phyloP scores from a whole-genome alignment of 2,113 vertebrate species.

The Elachura formosa region DNA sequence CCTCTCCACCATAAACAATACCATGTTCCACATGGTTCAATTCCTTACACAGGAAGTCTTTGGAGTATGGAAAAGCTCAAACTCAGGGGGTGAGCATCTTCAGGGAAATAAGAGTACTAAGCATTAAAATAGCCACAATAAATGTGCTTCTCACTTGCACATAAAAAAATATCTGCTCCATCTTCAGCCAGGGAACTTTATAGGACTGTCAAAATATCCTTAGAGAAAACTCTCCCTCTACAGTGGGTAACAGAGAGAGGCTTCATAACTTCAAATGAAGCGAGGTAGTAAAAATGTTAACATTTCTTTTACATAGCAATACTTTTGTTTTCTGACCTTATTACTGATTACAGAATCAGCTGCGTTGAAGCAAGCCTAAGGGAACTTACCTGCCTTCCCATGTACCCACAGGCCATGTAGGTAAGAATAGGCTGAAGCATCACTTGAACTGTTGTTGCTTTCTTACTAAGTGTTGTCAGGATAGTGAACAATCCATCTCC shows the following conservation, averaged over 20 bases:
- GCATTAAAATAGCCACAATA: background rate
- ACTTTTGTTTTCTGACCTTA: background rate
- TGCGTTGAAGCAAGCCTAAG: background rate
- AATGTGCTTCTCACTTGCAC: background rate
- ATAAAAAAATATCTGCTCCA: background rate
- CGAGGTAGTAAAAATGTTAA: background rate
- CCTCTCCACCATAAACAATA: background rate
- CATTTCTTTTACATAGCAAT: background rate
- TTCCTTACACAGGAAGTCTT: rapidly evolving
- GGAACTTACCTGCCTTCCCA: slow-evolving; percentile 91
- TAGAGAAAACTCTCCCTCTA: background rate
- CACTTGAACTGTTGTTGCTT: slow-evolving; percentile 92
- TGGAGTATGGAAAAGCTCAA: background rate
- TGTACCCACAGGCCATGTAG: slow-evolving; percentile 99
- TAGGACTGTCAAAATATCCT: background rate
- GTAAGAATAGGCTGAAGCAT: slow-evolving; percentile 98
- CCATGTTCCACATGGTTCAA: background rate
- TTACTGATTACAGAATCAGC: background rate
- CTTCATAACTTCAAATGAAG: background rate
- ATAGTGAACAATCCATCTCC: slow-evolving; percentile 97
- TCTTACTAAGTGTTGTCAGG: slow-evolving; percentile 95
- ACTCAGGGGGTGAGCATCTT: background rate
- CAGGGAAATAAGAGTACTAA: background rate
- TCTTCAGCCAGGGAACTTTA: background rate
- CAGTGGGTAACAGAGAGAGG: rapidly evolving